Evolutionary conservation across 2,797 vertebrate genomes (phyloP).

Genomic region (Sebastes oblongus): DNA sequence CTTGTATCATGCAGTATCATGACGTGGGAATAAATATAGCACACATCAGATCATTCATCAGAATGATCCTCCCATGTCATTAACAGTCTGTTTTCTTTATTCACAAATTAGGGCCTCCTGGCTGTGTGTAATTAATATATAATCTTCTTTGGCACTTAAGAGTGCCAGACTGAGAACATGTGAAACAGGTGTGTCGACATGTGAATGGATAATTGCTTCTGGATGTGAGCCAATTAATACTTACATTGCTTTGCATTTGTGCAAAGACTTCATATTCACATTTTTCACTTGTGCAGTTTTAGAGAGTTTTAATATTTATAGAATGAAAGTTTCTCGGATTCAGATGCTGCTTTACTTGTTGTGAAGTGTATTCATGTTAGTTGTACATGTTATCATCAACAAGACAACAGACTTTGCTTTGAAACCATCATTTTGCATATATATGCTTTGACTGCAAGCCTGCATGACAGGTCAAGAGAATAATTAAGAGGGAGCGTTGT

Average conservation of each 20-base stretch:
- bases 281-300: not conserved
- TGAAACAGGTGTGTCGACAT: not conserved
- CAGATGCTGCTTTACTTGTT: not conserved
- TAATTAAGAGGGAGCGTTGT: not conserved
- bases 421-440: not conserved
- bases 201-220: not conserved
- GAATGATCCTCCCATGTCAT: not conserved
- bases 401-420: not conserved
- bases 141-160: not conserved
- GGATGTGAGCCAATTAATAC: not conserved
- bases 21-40: not conserved
- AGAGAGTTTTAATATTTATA: not conserved
- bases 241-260: not conserved
- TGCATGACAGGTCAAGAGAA: not conserved
- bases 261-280: not conserved
- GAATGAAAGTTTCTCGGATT: not conserved
- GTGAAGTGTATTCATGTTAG: not conserved
- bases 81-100: too few relatives aligned
- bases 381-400: not conserved
- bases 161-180: not conserved
- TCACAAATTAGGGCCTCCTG: not conserved
- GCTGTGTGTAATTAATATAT: not conserved
- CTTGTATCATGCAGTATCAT: not conserved
- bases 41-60: not conserved
- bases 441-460: not conserved